phyloP scores from a whole-genome alignment of 2,113 vertebrate species.

The Xiphias gladius region DNA sequence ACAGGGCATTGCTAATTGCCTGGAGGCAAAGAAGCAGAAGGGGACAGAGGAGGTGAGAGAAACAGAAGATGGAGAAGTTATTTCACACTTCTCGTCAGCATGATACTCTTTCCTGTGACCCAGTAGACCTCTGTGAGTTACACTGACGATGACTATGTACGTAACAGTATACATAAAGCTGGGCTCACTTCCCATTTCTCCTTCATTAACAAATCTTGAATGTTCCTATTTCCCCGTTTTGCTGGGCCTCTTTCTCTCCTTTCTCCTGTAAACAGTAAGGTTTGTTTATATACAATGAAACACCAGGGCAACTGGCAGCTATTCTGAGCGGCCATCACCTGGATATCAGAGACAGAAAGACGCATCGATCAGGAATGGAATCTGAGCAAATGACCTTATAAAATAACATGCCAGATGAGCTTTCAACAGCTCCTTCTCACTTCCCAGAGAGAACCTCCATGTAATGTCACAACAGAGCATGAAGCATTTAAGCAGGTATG shows the following conservation, averaged over 20 bases:
- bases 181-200: slow-evolving; percentile 10
- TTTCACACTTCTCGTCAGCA: slow-evolving; percentile 36
- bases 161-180: not conserved
- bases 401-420: slow-evolving; percentile 52
- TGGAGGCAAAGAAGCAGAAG: slow-evolving; percentile 21
- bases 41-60: slow-evolving; percentile 29
- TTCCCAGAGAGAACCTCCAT: slow-evolving; percentile 30
- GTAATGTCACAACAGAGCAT: slow-evolving; percentile 27
- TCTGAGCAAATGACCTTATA: slow-evolving; percentile 58
- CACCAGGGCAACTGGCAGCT: slow-evolving; percentile 79
- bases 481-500: slow-evolving; percentile 50
- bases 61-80: slow-evolving; percentile 47
- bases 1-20: slow-evolving; percentile 20
- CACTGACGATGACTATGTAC: not conserved
- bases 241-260: not conserved
- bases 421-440: slow-evolving; percentile 60
- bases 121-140: not conserved
- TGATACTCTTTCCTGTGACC: slow-evolving; percentile 12
- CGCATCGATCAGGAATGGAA: slow-evolving; percentile 51
- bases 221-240: not conserved
- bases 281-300: slow-evolving; percentile 67
- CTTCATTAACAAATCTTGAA: not conserved
- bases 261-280: slow-evolving; percentile 49
- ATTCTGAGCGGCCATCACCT: slow-evolving; percentile 81
- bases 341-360: slow-evolving; percentile 75